Evolutionary conservation across 30 jellyfish, hydroid and myxozoan species (phyloP), one percentile per base, ranked within the genome.

Genomic region (Turritopsis rubra): DNA sequence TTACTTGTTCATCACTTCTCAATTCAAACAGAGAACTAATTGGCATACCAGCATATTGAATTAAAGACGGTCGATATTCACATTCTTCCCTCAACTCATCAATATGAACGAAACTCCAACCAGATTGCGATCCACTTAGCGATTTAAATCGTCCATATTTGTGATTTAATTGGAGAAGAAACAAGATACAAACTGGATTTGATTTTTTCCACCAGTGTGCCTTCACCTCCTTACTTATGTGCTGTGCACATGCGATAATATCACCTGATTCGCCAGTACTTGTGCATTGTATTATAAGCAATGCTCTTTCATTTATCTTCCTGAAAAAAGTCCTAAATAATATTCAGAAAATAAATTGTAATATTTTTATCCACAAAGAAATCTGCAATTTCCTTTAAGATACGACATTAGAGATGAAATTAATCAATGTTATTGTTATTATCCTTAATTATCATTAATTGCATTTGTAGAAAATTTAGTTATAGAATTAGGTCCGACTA

Each of bases 51-150:
- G 91, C 88, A 71, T 16, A 82, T 52, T 71, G 53, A 27, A 83
- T 79, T 53, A 88, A 75, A 52, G 89, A 75, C 22, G 96, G 96
- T 53, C 83, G 29, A 13, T 74, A 84, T 52, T 78, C 85, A 27
- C 85, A 65, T 21, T 86, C 81, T 24, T 86, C 88, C 16, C 96
- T 75, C 23, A 88, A 90, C 75, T 88, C 96, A 79, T 88, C 96
- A 52, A 88, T 81, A 77, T 88, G 96, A 75, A 80, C 73, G 29
- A 82, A 88, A 20, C 41, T 80, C 96, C 96, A 88, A 18, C 28
- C 29, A 8, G 84, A 29, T 28, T 28, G 68, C 28, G 79, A 76
- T n/a, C 76, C 27, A 22, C 84, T 76, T 54, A 76, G 72, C 23
- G 29, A 29, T 54, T 52, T 76, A 23, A 76, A n/a, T 18, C 30